Conservation (phyloP, 1,140 invertebrate species). For the Ips nitidus region DNA sequence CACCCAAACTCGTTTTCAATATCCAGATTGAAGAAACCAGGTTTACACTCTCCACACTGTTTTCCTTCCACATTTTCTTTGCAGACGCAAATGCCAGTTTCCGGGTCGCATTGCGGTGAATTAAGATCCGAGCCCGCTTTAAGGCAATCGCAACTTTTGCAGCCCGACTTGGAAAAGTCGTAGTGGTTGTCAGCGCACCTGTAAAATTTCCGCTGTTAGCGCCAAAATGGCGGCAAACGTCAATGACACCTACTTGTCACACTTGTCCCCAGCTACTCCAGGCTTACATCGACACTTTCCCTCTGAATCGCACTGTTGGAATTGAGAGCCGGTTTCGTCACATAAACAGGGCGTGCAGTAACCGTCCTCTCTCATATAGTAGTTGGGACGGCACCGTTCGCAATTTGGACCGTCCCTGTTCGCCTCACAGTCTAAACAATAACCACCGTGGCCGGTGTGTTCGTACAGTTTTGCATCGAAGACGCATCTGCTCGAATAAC, state of each 20-base stretch:
- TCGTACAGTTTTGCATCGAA: slow-evolving; percentile 93
- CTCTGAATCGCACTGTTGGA: slow-evolving; percentile 86
- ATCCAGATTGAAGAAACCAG: slow-evolving; percentile 93
- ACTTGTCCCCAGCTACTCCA: slow-evolving; percentile 89
- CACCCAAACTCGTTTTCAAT: slow-evolving; percentile 91
- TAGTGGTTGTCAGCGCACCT: slow-evolving; percentile 82
- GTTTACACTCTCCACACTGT: slow-evolving; percentile 91
- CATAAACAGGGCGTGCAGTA: slow-evolving; percentile 88
- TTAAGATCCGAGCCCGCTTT: slow-evolving; percentile 85
- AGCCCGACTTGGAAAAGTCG: slow-evolving; percentile 82
- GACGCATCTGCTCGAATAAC: slow-evolving; percentile 89
- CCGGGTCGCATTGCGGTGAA: slow-evolving; percentile 76
- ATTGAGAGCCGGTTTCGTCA: slow-evolving; percentile 82
- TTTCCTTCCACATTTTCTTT: slow-evolving; percentile 96
- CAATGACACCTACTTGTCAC: slow-evolving; percentile 61
- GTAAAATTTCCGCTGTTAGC: neutral
- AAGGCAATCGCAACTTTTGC: slow-evolving; percentile 86
- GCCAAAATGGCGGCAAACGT: neutral
- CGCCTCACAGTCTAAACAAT: slow-evolving; percentile 91
- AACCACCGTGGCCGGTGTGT: slow-evolving; percentile 91
- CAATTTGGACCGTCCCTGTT: slow-evolving; percentile 95
- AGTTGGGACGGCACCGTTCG: slow-evolving; percentile 90
- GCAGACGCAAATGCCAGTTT: slow-evolving; percentile 81
- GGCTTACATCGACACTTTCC: slow-evolving; percentile 93
- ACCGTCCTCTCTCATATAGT: slow-evolving; percentile 74